Percentiles rank a stretch among this genome's conserved stretches.
These are phyloP conservation scores for Merodon equestris DNA, from an alignment of 2,888 invertebrate genomes.

Conservation along the genomic window DNA sequence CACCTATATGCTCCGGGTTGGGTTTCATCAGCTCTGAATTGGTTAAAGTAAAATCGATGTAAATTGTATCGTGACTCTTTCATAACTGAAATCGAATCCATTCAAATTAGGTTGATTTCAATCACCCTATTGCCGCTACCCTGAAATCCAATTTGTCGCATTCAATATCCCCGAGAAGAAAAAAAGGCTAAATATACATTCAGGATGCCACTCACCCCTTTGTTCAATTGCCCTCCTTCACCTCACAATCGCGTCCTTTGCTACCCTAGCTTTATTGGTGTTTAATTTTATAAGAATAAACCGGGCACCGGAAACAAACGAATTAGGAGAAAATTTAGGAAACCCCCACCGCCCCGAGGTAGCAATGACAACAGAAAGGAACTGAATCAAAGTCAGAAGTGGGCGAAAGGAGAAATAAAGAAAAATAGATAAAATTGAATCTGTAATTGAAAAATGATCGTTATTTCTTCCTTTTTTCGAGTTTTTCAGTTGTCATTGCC, in stretches of 20 bases:
- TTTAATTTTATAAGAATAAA: slow-evolving; percentile 58
- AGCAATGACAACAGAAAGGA: slow-evolving; percentile 8
- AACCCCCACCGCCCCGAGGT: no score
- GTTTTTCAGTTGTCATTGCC: background rate
- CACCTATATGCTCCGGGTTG: background rate
- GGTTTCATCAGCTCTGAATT: no score
- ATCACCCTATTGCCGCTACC: slow-evolving; percentile 44
- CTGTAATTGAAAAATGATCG: slow-evolving; percentile 60
- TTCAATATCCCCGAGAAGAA: slow-evolving; percentile 1
- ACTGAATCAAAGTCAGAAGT: no score
- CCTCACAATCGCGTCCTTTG: slow-evolving; percentile 34
- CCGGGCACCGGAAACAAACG: slow-evolving; percentile 1
- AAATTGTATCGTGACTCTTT: slow-evolving; percentile 8
- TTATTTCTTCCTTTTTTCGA: slow-evolving; percentile 22
- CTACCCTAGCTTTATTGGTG: slow-evolving; percentile 37
- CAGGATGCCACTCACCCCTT: slow-evolving; percentile 23
- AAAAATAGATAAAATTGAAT: slow-evolving; percentile 27
- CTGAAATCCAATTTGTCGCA: slow-evolving; percentile 27
- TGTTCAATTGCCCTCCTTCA: slow-evolving; percentile 23
- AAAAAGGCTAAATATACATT: slow-evolving; percentile 21
- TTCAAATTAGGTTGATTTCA: slow-evolving; percentile 62
- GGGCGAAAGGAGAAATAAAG: background rate
- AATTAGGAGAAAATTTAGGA: background rate
- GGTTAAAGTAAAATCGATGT: background rate
- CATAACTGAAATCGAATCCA: slow-evolving; percentile 48